These are phyloP conservation scores for Chanos chanos DNA, from an alignment of 2,797 vertebrate genomes.

Conservation along the genomic window DNA sequence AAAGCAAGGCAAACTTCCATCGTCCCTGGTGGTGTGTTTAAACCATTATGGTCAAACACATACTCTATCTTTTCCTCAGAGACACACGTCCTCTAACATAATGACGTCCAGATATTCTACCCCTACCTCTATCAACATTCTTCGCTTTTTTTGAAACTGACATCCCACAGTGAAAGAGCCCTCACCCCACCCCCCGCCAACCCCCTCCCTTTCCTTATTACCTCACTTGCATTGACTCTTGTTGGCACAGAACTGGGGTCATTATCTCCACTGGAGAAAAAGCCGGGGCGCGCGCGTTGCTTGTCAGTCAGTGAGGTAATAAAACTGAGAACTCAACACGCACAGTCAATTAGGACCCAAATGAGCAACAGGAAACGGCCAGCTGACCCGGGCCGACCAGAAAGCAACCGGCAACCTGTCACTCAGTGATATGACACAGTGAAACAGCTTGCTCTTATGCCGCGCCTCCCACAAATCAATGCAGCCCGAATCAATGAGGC, in stretches of 20 bases:
- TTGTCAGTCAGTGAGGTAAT: slow-evolving; percentile 25
- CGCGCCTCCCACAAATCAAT: not conserved
- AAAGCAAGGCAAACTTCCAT: too few relatives aligned
- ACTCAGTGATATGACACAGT: not conserved
- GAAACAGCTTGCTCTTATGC: too few relatives aligned
- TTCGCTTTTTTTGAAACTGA: too few relatives aligned
- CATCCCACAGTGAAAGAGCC: too few relatives aligned
- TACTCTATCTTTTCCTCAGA: too few relatives aligned
- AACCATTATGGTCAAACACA: too few relatives aligned
- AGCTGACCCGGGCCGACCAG: slow-evolving; percentile 10
- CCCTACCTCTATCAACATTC: too few relatives aligned
- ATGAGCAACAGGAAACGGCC: slow-evolving; percentile 7
- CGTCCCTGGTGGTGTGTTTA: too few relatives aligned
- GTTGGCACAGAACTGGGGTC: not conserved
- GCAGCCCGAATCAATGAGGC: not conserved
- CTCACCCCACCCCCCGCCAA: too few relatives aligned
- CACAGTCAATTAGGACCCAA: slow-evolving; percentile 10
- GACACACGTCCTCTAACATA: too few relatives aligned
- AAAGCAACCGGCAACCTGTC: not conserved
- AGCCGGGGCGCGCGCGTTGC: slow-evolving; percentile 25
- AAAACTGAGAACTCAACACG: slow-evolving; percentile 6
- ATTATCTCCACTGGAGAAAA: slow-evolving; percentile 2
- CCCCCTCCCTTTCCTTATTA: too few relatives aligned
- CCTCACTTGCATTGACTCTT: not conserved
- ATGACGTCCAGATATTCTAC: too few relatives aligned